phyloP scores from a whole-genome alignment of 2,797 vertebrate genomes.

The Sebastes umbrosus region DNA sequence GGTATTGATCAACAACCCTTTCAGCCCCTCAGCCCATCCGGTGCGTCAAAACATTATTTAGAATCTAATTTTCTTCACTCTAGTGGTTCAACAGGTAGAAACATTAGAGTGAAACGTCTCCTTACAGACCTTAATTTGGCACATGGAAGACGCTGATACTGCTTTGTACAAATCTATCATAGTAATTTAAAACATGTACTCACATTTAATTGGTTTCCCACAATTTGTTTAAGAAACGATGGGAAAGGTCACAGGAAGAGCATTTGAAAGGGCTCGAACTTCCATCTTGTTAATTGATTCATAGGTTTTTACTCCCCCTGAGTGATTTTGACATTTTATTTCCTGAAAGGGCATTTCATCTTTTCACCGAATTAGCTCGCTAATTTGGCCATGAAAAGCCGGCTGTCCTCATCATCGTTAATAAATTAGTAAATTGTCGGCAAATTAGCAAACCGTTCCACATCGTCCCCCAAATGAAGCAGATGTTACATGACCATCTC shows the following conservation, averaged over 20 bases:
- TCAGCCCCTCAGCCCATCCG: no score
- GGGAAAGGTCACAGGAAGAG: slow-evolving; percentile 28
- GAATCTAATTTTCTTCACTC: neutral
- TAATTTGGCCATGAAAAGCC: slow-evolving; percentile 25
- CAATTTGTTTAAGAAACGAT: neutral
- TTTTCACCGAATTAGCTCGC: slow-evolving; percentile 5
- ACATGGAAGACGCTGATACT: neutral
- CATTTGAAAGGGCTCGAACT: neutral
- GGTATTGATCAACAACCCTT: no score
- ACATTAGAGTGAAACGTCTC: neutral
- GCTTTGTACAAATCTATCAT: neutral
- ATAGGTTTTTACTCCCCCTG: slow-evolving; percentile 35
- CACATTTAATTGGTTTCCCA: neutral
- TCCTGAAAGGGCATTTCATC: slow-evolving; percentile 44
- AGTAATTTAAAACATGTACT: neutral
- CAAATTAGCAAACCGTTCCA: slow-evolving; percentile 9
- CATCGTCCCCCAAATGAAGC: neutral
- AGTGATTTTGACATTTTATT: slow-evolving; percentile 61
- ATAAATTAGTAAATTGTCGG: slow-evolving; percentile 7
- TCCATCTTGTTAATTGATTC: slow-evolving; percentile 32
- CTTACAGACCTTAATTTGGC: neutral
- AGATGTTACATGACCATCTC: slow-evolving; percentile 1
- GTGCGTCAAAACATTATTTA: neutral
- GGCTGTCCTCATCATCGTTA: slow-evolving; percentile 22
- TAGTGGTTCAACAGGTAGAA: neutral